phyloP scores from a whole-genome alignment of 2,888 invertebrate genomes.

The Esperia sulphurella region DNA sequence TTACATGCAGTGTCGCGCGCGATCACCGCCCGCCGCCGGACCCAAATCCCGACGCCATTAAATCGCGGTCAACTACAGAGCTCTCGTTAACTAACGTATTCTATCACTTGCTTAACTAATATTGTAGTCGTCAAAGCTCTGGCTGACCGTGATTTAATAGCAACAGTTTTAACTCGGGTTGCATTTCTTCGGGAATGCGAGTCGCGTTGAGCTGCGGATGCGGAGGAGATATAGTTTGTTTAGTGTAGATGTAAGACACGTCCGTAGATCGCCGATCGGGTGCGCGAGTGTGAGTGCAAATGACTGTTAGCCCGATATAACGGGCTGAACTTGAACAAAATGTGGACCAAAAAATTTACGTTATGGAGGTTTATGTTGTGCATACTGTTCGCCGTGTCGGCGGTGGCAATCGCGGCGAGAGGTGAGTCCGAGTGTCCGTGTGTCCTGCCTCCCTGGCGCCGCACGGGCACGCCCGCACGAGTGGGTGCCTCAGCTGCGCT shows the following conservation, averaged over 20 bases:
- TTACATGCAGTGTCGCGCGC: constrained; percentile 54
- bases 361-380: constrained; percentile 76
- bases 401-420: constrained; percentile 64
- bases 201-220: constrained; percentile 36
- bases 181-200: constrained; percentile 56
- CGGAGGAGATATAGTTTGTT: constrained; percentile 30
- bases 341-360: constrained; percentile 74
- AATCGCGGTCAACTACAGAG: constrained; percentile 60
- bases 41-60: constrained; percentile 48
- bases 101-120: constrained; percentile 9
- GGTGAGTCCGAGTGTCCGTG: constrained; percentile 54
- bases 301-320: constrained; percentile 70
- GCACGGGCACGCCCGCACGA: constrained; percentile 18
- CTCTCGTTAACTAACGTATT: constrained; percentile 29
- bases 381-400: constrained; percentile 63
- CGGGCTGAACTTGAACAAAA: constrained; percentile 68
- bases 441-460: constrained; percentile 7
- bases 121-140: constrained; percentile 8
- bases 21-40: constrained; percentile 34
- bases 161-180: constrained; percentile 46
- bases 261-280: constrained; percentile 68
- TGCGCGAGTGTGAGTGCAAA: constrained; percentile 77
- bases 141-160: constrained; percentile 48
- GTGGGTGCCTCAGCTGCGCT: constrained; percentile 39
- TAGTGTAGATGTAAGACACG: constrained; percentile 61